Base-by-base conservation (phyloP, 2,888 invertebrate genomes). In the Lepidonotus clava region DNA sequence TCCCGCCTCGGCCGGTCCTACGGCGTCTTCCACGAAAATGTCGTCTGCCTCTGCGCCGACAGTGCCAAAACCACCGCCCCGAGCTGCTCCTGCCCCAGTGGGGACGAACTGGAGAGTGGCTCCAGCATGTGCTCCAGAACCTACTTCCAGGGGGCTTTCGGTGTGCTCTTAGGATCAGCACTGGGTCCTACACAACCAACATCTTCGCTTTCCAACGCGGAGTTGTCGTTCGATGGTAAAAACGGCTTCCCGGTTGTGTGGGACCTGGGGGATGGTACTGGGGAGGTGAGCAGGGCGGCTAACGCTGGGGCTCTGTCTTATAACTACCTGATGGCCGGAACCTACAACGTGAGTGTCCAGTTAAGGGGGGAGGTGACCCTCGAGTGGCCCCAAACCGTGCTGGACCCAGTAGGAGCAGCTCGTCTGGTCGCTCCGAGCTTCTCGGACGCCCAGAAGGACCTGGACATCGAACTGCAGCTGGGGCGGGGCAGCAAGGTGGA, bases 11-110 rank as follows among this genome's bases (percentile, higher is more conserved):
- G 76, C 76, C 38, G 18, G 4, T 14, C 36, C 18, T 21, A 4
- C 14, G 76, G 76, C 32, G 38, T 76, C 40, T 76, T 76, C 76
- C 76, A 76, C 4, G 21, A 34, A n/a, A 38, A 76, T 21, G 38
- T 28, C 18, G 5, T 76, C 8, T 76, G 76, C 18, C 40, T 76
- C 4, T 76, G 76, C 36, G 76, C 36, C 14, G 36, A 11, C 1
- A 32, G 28, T 28, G 61, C 28, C 28, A 28, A 34, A 1, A n/a
- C 76, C 0, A 5, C 76, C 6, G 21, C 76, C 21, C 40, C 76
- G 40, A 40, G 76, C 21, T 76, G 76, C 24, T n/a, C 76, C 36
- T 76, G 76, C 24, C 38, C 51, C 51, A 11, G 21, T 14, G 21
- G 14, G 21, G 14, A 14, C 21, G 14, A 14, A n/a, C 76, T n/a